A percentile compares a stretch with the other conserved stretches of the same genome.
Conservation (phyloP, 2,797 vertebrate genomes). For the Danio tinwini region DNA sequence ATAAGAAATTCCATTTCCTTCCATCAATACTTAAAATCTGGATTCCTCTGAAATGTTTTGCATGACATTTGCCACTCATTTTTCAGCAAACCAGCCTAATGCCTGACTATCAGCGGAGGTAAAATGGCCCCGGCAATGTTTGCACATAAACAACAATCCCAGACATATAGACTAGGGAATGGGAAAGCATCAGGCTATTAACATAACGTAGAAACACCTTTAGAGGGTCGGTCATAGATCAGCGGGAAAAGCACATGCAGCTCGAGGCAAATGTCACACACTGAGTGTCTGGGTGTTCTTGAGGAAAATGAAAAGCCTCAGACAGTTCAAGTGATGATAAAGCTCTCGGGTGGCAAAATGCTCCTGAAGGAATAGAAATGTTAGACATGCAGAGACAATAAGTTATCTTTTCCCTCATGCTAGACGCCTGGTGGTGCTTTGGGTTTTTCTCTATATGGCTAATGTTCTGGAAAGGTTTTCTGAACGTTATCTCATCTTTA, state of each 20-base stretch:
- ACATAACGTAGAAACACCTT: constrained; percentile 16
- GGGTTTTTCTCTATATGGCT: not conserved
- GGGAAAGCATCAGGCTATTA: constrained; percentile 8
- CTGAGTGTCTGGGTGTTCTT: constrained; percentile 10
- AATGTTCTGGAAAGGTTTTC: not conserved
- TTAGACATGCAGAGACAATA: not conserved
- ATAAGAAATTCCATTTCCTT: not conserved
- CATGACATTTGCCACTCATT: not conserved
- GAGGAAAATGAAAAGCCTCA: constrained; percentile 31
- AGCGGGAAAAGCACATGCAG: constrained; percentile 1
- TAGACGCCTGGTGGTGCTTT: not conserved
- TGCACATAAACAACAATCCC: not conserved
- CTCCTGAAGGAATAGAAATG: not conserved
- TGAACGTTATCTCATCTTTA: not conserved
- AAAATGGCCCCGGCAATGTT: not conserved
- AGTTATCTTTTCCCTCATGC: not conserved
- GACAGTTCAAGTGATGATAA: constrained; percentile 47
- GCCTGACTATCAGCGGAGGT: too few relatives aligned
- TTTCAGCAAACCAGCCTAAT: not conserved
- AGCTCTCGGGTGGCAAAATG: constrained; percentile 19
- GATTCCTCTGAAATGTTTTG: not conserved
- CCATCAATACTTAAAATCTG: not conserved
- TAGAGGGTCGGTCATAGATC: constrained; percentile 13
- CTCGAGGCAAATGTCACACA: constrained; percentile 3
- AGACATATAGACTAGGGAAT: constrained; percentile 11